Conservation (phyloP, 2,113 vertebrate genomes). For the Periophthalmus modestus region DNA sequence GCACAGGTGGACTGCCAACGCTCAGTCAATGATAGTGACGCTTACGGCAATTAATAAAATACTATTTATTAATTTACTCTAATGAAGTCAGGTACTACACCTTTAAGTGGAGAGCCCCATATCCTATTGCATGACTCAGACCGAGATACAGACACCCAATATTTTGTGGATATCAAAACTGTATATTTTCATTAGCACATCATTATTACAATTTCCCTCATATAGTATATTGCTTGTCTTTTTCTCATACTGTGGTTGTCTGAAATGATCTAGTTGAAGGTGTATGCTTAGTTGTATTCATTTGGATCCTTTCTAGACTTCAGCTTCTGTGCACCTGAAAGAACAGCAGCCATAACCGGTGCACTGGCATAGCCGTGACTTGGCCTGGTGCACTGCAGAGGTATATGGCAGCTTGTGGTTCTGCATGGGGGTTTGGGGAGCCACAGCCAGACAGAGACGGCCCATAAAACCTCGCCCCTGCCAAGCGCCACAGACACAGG, state of each 20-base stretch:
- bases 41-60: too few species aligned
- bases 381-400: slow-evolving; percentile 28
- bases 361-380: slow-evolving; percentile 32
- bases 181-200: too few species aligned
- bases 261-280: neutral
- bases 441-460: slow-evolving; percentile 46
- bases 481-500: slow-evolving; percentile 68
- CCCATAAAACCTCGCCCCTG: slow-evolving; percentile 62
- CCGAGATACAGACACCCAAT: neutral
- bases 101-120: too few species aligned
- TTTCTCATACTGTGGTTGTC: neutral
- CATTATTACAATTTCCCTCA: too few species aligned
- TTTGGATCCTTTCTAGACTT: slow-evolving; percentile 59
- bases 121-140: too few species aligned
- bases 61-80: too few species aligned
- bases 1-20: too few species aligned
- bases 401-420: slow-evolving; percentile 44
- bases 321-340: slow-evolving; percentile 39
- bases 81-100: too few species aligned
- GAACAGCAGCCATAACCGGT: slow-evolving; percentile 36
- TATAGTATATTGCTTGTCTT: too few species aligned
- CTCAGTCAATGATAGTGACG: too few species aligned
- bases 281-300: slow-evolving; percentile 29
- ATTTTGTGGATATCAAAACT: neutral
- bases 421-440: slow-evolving; percentile 40